Conservation (phyloP, 2,888 invertebrate genomes). For the Temnothorax unifasciatus region DNA sequence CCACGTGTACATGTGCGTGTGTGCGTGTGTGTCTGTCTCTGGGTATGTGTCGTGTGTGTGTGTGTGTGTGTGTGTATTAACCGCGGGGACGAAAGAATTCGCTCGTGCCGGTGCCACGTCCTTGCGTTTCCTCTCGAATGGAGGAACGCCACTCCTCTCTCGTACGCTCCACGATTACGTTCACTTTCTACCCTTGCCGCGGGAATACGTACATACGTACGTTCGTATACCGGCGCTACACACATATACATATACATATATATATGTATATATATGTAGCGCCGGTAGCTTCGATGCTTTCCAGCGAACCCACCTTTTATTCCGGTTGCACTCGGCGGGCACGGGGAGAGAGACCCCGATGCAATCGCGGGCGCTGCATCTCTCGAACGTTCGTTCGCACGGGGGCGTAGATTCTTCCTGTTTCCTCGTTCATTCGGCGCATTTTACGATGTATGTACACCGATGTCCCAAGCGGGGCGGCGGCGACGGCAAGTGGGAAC, state of each 20-base stretch:
- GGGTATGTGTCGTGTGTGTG: background rate
- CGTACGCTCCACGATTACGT: conserved; percentile 72
- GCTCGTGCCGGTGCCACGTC: conserved; percentile 69
- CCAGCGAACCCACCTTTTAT: conserved; percentile 40
- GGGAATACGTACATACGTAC: conserved; percentile 46
- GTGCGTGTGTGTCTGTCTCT: background rate
- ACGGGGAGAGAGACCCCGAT: background rate
- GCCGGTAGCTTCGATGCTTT: conserved; percentile 46
- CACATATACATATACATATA: background rate
- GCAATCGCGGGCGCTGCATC: conserved; percentile 21
- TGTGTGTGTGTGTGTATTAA: background rate
- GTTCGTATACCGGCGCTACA: no score
- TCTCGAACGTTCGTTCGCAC: conserved; percentile 15
- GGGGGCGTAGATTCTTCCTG: conserved; percentile 23
- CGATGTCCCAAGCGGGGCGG: background rate
- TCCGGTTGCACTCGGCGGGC: conserved; percentile 29
- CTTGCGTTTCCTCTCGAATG: conserved; percentile 78
- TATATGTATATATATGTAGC: conserved; percentile 29
- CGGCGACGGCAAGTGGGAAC: background rate
- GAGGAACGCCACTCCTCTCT: conserved; percentile 69
- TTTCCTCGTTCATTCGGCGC: conserved; percentile 11
- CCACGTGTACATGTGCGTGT: background rate
- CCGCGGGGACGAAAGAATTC: conserved; percentile 42
- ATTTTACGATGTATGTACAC: background rate
- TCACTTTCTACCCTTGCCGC: conserved; percentile 67